A percentile compares a stretch with the other conserved stretches of the same genome.
phyloP scores from a whole-genome alignment of 2,888 invertebrate genomes.

The Alloscopus bannaensis region DNA sequence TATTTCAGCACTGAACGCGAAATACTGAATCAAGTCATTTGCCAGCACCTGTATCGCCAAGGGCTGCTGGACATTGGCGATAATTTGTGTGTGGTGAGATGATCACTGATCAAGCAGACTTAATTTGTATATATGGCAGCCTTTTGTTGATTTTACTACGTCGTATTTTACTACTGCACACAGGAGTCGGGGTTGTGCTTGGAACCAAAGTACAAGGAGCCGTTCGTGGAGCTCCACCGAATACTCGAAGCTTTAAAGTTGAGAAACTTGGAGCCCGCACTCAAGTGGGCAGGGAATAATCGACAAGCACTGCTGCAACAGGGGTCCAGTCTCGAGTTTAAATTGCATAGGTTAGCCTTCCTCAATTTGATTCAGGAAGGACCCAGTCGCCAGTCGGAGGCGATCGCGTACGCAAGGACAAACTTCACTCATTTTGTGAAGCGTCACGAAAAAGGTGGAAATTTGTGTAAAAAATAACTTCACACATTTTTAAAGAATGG shows the following conservation, averaged over 20 bases:
- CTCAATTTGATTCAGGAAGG: constrained; percentile 84
- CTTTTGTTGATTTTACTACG: not conserved
- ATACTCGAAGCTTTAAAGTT: constrained; percentile 91
- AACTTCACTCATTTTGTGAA: constrained; percentile 89
- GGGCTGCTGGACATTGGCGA: constrained; percentile 96
- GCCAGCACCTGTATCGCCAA: constrained; percentile 96
- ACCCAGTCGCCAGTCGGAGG: constrained; percentile 84
- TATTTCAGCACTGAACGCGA: constrained; percentile 85
- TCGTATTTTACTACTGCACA: not conserved
- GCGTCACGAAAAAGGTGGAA: constrained; percentile 84
- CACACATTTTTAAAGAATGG: no score
- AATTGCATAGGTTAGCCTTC: constrained; percentile 86
- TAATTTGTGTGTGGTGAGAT: constrained; percentile 81
- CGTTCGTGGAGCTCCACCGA: constrained; percentile 89
- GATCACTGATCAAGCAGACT: not conserved
- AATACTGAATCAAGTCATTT: constrained; percentile 90
- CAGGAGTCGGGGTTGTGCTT: constrained; percentile 83
- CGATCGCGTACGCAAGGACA: constrained; percentile 89
- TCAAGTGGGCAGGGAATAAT: constrained; percentile 90
- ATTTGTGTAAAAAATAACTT: no score
- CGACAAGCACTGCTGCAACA: constrained; percentile 83
- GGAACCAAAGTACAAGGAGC: constrained; percentile 83
- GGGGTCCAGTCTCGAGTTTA: constrained; percentile 75
- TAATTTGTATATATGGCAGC: not conserved
- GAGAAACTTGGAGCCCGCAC: constrained; percentile 87